Percentiles rank a stretch among this genome's conserved stretches.
Conservation (phyloP, 2,888 invertebrate species). For the Nomada lathburiana region DNA sequence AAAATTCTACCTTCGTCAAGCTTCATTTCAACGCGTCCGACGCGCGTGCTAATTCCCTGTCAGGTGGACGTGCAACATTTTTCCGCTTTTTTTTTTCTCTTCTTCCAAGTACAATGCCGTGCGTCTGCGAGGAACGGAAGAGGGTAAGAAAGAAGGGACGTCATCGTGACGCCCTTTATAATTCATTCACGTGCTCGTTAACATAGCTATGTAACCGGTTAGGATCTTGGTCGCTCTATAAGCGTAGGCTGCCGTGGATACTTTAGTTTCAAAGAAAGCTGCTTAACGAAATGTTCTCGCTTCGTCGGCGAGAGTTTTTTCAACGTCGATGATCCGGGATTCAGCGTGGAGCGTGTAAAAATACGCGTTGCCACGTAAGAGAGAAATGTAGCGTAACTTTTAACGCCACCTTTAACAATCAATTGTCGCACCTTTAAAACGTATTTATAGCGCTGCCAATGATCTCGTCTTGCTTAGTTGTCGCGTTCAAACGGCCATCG, state of each 20-base stretch:
- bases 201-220: slow-evolving; percentile 39
- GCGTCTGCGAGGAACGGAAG: slow-evolving; percentile 4
- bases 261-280: slow-evolving; percentile 51
- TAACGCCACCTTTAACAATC: slow-evolving; percentile 19
- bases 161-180: slow-evolving; percentile 50
- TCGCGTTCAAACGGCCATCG: neutral
- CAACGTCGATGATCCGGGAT: slow-evolving; percentile 62
- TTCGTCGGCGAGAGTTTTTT: slow-evolving; percentile 42
- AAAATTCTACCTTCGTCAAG: neutral
- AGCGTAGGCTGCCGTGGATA: slow-evolving; percentile 38
- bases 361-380: slow-evolving; percentile 31
- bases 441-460: slow-evolving; percentile 40
- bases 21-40: neutral
- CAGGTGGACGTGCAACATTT: neutral
- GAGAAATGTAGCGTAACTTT: slow-evolving; percentile 38
- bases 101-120: neutral
- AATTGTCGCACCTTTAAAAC: slow-evolving; percentile 26
- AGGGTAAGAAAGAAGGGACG: slow-evolving; percentile 45
- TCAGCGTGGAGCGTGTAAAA: slow-evolving; percentile 42
- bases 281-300: slow-evolving; percentile 57
- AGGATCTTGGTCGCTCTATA: slow-evolving; percentile 2
- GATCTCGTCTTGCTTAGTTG: slow-evolving; percentile 10
- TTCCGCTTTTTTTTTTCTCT: neutral
- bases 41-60: neutral
- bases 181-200: slow-evolving; percentile 60